Percentiles rank a stretch among this genome's conserved stretches.
Evolutionary conservation across 2,113 vertebrate species (phyloP).

Genomic region (Morone saxatilis): DNA sequence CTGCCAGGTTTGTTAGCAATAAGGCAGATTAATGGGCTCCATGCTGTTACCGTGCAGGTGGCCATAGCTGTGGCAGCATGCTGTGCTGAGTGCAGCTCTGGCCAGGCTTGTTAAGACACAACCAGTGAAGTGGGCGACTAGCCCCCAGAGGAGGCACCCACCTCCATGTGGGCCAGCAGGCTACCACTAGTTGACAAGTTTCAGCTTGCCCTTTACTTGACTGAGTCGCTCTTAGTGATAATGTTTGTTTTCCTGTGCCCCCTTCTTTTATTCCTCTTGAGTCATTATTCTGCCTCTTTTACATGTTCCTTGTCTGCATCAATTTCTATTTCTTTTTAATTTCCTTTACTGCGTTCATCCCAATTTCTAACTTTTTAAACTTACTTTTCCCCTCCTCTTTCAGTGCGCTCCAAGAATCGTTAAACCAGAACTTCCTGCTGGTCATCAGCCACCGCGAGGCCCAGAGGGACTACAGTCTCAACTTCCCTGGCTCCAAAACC

Average conservation of each 20-base stretch:
- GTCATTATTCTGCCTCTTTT: neutral
- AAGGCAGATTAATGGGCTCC: constrained; percentile 38
- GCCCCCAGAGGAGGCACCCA: constrained; percentile 75
- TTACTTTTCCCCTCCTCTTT: constrained; percentile 11
- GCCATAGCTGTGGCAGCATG: constrained; percentile 66
- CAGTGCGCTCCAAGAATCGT: constrained; percentile 95
- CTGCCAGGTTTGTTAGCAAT: constrained; percentile 34
- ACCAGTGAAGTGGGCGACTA: constrained; percentile 73
- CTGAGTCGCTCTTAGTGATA: constrained; percentile 81
- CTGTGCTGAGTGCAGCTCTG: constrained; percentile 83
- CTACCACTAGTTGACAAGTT: constrained; percentile 88
- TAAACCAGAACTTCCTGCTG: constrained; percentile 99
- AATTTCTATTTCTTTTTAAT: constrained; percentile 3
- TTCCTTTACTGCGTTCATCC: neutral
- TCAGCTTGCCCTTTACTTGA: constrained; percentile 90
- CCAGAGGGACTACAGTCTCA: constrained; percentile 99
- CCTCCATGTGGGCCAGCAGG: constrained; percentile 78
- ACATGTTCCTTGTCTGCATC: neutral
- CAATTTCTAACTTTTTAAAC: neutral
- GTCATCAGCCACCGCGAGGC: constrained; percentile 97
- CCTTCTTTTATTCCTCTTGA: constrained; percentile 76
- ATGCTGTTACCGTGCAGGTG: constrained; percentile 71
- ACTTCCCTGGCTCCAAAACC: constrained; percentile 98
- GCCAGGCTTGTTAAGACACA: constrained; percentile 89
- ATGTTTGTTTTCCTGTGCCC: constrained; percentile 69